These are phyloP conservation scores for Nothobranchius furzeri DNA, from an alignment of 2,113 vertebrate genomes.

Conservation along the genomic window DNA sequence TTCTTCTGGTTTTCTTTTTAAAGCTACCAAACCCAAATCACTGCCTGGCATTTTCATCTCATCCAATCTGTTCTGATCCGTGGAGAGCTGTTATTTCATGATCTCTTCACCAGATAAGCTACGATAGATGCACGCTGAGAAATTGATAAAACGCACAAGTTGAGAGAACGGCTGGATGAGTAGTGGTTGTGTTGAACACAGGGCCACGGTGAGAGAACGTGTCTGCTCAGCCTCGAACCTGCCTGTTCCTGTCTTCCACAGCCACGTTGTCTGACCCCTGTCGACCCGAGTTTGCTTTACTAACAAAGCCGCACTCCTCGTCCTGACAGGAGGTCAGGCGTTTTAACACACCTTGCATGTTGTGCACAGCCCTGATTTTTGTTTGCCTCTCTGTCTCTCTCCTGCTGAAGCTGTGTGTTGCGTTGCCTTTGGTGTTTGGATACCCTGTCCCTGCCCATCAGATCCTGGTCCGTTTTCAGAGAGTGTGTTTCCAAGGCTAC, in stretches of 20 bases:
- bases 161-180: conserved; percentile 37
- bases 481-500: conserved; percentile 25
- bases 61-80: neutral
- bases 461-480: conserved; percentile 37
- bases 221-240: conserved; percentile 25
- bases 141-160: conserved; percentile 2
- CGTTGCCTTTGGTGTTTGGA: conserved; percentile 41
- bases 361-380: conserved; percentile 30
- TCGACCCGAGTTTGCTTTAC: conserved; percentile 57
- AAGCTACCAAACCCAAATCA: conserved; percentile 20
- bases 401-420: conserved; percentile 17
- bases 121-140: conserved; percentile 4
- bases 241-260: conserved; percentile 42
- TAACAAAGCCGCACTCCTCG: conserved; percentile 32
- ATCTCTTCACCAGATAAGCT: conserved; percentile 29
- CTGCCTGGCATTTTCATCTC: neutral
- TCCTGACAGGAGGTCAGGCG: conserved; percentile 62
- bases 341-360: conserved; percentile 71
- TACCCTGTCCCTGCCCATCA: conserved; percentile 61
- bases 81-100: conserved; percentile 8
- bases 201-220: conserved; percentile 46
- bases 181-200: conserved; percentile 37
- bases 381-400: conserved; percentile 18
- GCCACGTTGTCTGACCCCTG: conserved; percentile 63
- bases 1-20: conserved; percentile 8